A percentile compares a stretch with the other conserved stretches of the same genome.
These are phyloP conservation scores for Drosophila cardini DNA, from an alignment of 1,140 invertebrate species.

Conservation along the genomic window DNA sequence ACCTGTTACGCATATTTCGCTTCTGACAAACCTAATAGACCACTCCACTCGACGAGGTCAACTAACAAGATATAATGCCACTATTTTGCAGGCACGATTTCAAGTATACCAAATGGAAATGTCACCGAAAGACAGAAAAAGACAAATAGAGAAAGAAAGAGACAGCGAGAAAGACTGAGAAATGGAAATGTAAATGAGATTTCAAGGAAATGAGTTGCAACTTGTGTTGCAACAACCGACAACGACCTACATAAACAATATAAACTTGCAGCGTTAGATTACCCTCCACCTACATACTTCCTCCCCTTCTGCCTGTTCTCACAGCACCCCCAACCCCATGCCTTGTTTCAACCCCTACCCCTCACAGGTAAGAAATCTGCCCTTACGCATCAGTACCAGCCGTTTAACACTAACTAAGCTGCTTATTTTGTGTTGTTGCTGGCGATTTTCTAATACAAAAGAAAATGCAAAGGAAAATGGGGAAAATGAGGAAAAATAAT, in stretches of 20 bases:
- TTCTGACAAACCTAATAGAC: no score
- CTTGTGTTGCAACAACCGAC: not conserved
- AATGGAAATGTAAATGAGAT: conserved; percentile 2
- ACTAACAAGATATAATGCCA: not conserved
- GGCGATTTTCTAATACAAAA: conserved; percentile 66
- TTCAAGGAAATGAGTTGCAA: conserved; percentile 39
- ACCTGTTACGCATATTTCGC: no score
- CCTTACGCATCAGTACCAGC: conserved; percentile 56
- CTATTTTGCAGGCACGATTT: not conserved
- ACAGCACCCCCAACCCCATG: not conserved
- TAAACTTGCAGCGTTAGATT: no score
- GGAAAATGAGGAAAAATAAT: conserved; percentile 54
- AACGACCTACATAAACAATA: conserved; percentile 4
- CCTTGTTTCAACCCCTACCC: not conserved
- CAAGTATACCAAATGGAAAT: not conserved
- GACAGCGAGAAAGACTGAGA: not conserved
- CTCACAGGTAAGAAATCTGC: not conserved
- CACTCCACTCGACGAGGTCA: no score
- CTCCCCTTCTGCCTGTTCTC: not conserved
- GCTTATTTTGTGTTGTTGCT: conserved; percentile 56
- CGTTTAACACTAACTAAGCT: conserved; percentile 80
- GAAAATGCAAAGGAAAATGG: conserved; percentile 39
- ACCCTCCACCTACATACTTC: no score
- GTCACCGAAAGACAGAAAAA: not conserved
- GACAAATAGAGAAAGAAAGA: not conserved